Percentiles rank a stretch among this genome's conserved stretches.
phyloP scores from a whole-genome alignment of 2,797 vertebrate genomes.

The Cyclopterus lumpus region DNA sequence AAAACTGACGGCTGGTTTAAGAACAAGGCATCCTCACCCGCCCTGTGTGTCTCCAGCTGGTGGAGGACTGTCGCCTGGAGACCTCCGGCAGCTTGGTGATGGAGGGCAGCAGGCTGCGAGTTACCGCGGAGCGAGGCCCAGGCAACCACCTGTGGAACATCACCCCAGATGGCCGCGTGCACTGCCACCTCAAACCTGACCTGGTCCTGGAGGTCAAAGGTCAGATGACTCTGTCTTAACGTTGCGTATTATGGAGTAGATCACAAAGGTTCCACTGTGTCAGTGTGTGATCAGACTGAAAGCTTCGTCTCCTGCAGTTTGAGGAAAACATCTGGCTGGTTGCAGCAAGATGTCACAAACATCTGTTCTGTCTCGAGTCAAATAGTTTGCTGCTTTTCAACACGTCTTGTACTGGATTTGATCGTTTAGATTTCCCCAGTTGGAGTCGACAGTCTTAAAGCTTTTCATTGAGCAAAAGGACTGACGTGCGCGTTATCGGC shows the following conservation, averaged over 20 bases:
- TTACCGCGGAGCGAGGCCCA: slow-evolving; percentile 87
- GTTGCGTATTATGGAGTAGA: background rate
- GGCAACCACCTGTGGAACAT: slow-evolving; percentile 91
- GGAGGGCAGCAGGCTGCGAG: slow-evolving; percentile 88
- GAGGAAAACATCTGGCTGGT: background rate
- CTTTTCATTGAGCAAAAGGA: background rate
- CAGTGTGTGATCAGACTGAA: background rate
- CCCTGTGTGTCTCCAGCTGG: slow-evolving; percentile 79
- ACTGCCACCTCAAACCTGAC: slow-evolving; percentile 87
- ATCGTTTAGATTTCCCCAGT: background rate
- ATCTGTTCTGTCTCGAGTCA: background rate
- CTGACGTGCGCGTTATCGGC: background rate
- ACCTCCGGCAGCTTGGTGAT: slow-evolving; percentile 90
- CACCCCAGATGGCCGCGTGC: slow-evolving; percentile 89
- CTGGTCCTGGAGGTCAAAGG: slow-evolving; percentile 97
- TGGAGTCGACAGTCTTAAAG: background rate
- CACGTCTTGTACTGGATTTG: background rate
- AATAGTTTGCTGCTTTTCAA: background rate
- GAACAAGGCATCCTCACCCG: background rate
- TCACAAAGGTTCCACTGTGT: background rate
- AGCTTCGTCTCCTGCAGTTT: slow-evolving; percentile 38
- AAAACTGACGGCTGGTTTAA: background rate
- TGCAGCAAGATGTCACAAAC: background rate
- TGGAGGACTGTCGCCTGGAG: slow-evolving; percentile 92
- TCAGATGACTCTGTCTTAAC: slow-evolving; percentile 73